phyloP scores from a whole-genome alignment of 1,140 invertebrate genomes.

The Brachionus rubens region DNA sequence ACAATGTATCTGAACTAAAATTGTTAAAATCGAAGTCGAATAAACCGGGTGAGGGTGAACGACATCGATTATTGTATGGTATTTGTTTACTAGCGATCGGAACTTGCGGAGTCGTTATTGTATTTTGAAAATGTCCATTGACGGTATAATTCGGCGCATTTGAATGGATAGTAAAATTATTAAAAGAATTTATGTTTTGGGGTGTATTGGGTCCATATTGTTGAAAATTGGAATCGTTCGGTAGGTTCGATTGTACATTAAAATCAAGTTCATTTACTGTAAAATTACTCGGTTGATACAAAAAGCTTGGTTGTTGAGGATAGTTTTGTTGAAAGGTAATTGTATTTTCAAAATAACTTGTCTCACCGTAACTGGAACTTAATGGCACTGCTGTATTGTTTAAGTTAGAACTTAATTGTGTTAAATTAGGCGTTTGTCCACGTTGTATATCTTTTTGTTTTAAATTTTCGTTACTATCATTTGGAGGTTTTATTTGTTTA shows the following conservation, averaged over 20 bases:
- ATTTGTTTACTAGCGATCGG: constrained; percentile 18
- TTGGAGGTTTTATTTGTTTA: constrained; percentile 65
- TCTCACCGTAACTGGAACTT: neutral
- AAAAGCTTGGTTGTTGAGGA: neutral
- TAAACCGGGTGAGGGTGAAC: constrained; percentile 51
- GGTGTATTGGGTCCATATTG: neutral
- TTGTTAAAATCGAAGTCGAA: constrained; percentile 68
- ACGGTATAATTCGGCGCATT: neutral
- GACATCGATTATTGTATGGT: constrained; percentile 35
- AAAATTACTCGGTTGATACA: neutral
- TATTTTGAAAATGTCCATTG: neutral
- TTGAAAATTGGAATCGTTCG: neutral
- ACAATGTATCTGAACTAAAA: constrained; percentile 73
- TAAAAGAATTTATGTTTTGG: neutral
- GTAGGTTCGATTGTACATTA: neutral
- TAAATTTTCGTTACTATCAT: neutral
- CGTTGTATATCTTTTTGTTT: neutral
- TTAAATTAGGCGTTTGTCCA: too few species aligned
- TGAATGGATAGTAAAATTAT: neutral
- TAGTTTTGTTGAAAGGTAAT: neutral
- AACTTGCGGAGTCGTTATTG: neutral
- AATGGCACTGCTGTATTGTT: too few species aligned
- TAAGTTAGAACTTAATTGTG: neutral
- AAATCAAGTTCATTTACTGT: neutral
- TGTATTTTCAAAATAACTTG: neutral